Evolutionary conservation across 1,140 invertebrate species (phyloP).

Genomic region (Oppia nitens): DNA sequence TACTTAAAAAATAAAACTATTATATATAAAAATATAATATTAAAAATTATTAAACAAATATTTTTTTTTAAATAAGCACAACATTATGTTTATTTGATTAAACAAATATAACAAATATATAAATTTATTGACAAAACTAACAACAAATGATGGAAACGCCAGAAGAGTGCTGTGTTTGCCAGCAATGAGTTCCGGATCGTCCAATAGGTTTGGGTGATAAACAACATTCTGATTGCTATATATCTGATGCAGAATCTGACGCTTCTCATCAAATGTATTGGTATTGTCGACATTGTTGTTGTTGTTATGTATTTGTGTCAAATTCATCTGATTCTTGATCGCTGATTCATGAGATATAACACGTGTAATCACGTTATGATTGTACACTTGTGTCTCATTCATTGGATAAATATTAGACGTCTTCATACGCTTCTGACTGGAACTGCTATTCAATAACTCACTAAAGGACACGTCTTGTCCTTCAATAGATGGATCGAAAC

Average conservation of each 20-base stretch:
- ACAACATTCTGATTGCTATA: background rate
- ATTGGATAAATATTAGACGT: background rate
- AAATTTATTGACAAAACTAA: too few species aligned
- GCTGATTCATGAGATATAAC: conserved; percentile 1
- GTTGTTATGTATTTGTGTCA: background rate
- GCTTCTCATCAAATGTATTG: background rate
- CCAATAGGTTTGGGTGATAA: conserved; percentile 73
- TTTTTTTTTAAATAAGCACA: too few species aligned
- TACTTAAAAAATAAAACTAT: background rate
- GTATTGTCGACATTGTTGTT: background rate
- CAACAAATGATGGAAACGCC: conserved; percentile 88
- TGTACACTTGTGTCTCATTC: background rate
- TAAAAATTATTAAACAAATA: too few species aligned
- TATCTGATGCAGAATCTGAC: background rate
- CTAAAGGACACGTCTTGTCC: conserved; percentile 42
- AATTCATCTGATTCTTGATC: background rate
- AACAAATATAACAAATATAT: too few species aligned
- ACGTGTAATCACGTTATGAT: conserved; percentile 1
- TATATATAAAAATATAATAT: background rate
- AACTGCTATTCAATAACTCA: background rate
- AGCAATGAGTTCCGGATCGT: conserved; percentile 85
- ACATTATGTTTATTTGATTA: too few species aligned
- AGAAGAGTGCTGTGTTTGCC: conserved; percentile 83
- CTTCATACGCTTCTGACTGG: background rate
- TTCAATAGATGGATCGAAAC: conserved; percentile 63